These are phyloP conservation scores for Loxodonta africana DNA, from an alignment of 2,113 vertebrate species.

Conservation along the genomic window DNA sequence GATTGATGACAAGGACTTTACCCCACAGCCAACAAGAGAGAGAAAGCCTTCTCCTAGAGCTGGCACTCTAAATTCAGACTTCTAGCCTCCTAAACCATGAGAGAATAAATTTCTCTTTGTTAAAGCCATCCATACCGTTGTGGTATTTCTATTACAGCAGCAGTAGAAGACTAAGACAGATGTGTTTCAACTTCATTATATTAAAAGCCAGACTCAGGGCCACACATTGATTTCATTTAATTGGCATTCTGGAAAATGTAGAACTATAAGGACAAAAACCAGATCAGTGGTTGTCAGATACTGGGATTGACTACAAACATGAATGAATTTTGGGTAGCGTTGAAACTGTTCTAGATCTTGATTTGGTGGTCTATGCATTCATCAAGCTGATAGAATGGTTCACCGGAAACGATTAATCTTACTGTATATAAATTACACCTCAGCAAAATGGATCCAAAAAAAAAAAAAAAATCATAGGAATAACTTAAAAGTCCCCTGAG, in stretches of 20 bases:
- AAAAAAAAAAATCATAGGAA: neutral
- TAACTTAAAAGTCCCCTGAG: slow-evolving; percentile 7
- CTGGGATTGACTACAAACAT: neutral
- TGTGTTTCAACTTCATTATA: neutral
- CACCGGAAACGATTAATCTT: neutral
- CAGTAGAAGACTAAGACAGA: too few species aligned
- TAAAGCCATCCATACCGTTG: too few species aligned
- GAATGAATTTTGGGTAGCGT: neutral
- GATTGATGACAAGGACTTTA: too few species aligned
- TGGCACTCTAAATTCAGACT: too few species aligned
- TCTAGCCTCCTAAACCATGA: too few species aligned
- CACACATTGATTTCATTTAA: neutral
- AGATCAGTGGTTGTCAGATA: neutral
- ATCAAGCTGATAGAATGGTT: neutral
- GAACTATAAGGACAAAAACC: neutral
- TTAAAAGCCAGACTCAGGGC: neutral
- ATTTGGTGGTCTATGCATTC: neutral
- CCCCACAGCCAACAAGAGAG: too few species aligned
- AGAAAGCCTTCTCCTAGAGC: too few species aligned
- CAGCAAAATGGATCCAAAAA: neutral
- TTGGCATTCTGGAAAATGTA: neutral
- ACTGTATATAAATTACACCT: neutral
- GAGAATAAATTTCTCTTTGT: too few species aligned
- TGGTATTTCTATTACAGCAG: too few species aligned
- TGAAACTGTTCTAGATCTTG: neutral